Conservation (phyloP, 2,113 vertebrate species). For the Trichechus manatus region DNA sequence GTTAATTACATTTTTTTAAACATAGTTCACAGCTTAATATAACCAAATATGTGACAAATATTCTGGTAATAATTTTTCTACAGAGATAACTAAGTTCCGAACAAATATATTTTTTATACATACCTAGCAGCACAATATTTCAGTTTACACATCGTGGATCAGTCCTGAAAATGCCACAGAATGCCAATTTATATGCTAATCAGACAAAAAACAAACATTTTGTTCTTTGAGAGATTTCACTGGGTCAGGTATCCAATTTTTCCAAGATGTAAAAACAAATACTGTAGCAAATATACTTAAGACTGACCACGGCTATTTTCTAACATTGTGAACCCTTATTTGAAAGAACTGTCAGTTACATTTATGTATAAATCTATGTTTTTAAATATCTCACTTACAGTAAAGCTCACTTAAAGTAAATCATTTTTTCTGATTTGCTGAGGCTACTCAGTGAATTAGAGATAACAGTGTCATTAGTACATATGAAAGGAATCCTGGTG, state of each 20-base stretch:
- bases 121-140: not conserved
- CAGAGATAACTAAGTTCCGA: conserved; percentile 36
- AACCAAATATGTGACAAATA: conserved; percentile 40
- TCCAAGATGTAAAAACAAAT: not conserved
- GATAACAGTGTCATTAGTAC: not conserved
- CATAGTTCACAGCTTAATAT: conserved; percentile 28
- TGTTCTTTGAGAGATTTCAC: not conserved
- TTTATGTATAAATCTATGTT: conserved; percentile 30
- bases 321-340: conserved; percentile 4
- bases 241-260: not conserved
- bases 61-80: conserved; percentile 41
- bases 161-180: conserved; percentile 30
- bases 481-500: too few species aligned
- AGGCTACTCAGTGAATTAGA: conserved; percentile 10
- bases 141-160: not conserved
- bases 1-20: conserved; percentile 27
- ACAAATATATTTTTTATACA: conserved; percentile 11
- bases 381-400: conserved; percentile 21
- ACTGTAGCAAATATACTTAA: conserved; percentile 41
- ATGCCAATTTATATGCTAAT: conserved; percentile 20
- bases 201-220: not conserved
- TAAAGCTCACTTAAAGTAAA: not conserved
- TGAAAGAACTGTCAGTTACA: not conserved
- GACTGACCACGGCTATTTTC: not conserved
- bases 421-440: not conserved